Percentiles rank a stretch among this genome's conserved stretches.
These are phyloP conservation scores for Pollimyrus isidori DNA, from an alignment of 2,113 vertebrate genomes.

Conservation along the genomic window DNA sequence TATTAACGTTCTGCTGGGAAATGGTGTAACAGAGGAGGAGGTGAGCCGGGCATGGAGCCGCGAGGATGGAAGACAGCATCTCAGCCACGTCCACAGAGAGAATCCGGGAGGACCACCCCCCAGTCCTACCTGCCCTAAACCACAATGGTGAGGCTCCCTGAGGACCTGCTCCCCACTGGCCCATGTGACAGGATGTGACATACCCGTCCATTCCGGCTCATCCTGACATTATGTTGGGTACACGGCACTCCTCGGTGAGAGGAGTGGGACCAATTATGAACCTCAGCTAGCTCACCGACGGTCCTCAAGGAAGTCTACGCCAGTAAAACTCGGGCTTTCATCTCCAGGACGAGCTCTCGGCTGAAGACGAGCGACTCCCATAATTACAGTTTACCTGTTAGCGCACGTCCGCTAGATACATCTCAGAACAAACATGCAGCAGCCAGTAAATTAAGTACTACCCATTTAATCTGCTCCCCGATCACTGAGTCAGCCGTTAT, in stretches of 20 bases:
- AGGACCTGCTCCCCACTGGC: neutral
- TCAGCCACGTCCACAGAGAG: neutral
- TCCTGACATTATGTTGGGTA: neutral
- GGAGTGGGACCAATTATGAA: conserved; percentile 40
- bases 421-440: conserved; percentile 65
- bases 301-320: conserved; percentile 41
- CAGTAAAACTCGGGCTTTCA: conserved; percentile 48
- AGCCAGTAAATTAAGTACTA: conserved; percentile 61
- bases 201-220: neutral
- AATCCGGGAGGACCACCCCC: neutral
- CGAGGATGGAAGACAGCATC: neutral
- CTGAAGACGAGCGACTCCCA: conserved; percentile 41
- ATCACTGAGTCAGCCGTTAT: conserved; percentile 38
- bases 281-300: conserved; percentile 32
- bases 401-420: conserved; percentile 57
- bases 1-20: neutral
- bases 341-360: conserved; percentile 40
- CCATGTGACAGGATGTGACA: neutral
- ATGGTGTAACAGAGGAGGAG: neutral
- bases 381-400: conserved; percentile 64
- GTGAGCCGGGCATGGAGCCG: neutral
- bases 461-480: conserved; percentile 47
- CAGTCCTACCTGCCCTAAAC: neutral
- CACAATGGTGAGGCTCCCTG: neutral
- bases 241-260: neutral